Evolutionary conservation across 2,113 vertebrate species (phyloP).

Genomic region (Pao palembangensis): DNA sequence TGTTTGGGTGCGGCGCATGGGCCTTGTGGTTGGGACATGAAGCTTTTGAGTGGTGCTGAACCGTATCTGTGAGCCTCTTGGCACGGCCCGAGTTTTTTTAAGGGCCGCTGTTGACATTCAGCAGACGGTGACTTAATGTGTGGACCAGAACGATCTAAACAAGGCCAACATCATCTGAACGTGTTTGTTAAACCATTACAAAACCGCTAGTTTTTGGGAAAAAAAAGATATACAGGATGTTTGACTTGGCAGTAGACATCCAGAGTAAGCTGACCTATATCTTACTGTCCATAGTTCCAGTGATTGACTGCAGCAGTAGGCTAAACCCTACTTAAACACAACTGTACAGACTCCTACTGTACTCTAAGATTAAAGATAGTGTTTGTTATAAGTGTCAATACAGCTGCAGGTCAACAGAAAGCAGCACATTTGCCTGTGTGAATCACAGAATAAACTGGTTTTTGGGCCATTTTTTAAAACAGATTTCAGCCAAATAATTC

Average conservation of each 20-base stretch:
- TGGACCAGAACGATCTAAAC: constrained; percentile 9
- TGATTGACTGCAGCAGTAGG: constrained; percentile 47
- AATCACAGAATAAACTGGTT: constrained; percentile 21
- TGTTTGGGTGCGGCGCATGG: constrained; percentile 46
- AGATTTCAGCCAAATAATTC: constrained; percentile 21
- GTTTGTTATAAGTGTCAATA: constrained; percentile 13
- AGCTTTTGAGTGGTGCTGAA: constrained; percentile 24
- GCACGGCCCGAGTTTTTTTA: constrained; percentile 21
- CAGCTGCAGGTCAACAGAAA: constrained; percentile 27
- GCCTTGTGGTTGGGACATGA: constrained; percentile 21
- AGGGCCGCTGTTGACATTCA: constrained; percentile 22
- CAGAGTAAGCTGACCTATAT: constrained; percentile 56
- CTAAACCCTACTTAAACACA: constrained; percentile 58
- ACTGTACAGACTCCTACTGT: constrained; percentile 34
- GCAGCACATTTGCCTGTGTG: constrained; percentile 23
- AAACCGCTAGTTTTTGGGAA: constrained; percentile 1
- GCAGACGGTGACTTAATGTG: constrained; percentile 15
- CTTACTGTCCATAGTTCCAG: constrained; percentile 37
- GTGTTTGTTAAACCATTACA: constrained; percentile 27
- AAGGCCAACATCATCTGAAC: constrained; percentile 23
- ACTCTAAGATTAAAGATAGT: constrained; percentile 39
- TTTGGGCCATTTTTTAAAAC: constrained; percentile 37
- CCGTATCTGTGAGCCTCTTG: constrained; percentile 21
- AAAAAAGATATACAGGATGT: constrained; percentile 12
- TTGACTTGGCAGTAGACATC: constrained; percentile 16